phyloP scores from a whole-genome alignment of 2,113 vertebrate genomes.

The Engraulis encrasicolus region DNA sequence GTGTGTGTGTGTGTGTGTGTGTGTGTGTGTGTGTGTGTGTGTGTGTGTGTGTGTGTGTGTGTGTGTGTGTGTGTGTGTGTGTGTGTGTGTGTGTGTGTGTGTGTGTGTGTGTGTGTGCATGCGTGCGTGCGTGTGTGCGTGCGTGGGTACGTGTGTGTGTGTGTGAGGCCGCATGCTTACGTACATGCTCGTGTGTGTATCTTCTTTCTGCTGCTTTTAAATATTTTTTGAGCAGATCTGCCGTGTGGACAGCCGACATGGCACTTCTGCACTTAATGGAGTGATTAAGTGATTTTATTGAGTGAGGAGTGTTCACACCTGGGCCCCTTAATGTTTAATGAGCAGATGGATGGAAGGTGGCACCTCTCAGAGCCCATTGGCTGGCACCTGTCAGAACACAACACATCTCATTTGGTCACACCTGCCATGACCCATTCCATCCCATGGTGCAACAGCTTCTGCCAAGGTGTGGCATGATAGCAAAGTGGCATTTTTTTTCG shows the following conservation, averaged over 20 bases:
- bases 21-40: no score
- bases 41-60: no score
- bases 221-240: not conserved
- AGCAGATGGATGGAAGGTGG: not conserved
- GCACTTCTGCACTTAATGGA: slow-evolving; percentile 13
- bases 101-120: no score
- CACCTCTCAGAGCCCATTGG: not conserved
- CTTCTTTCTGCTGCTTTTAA: not conserved
- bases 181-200: not conserved
- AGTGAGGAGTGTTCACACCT: not conserved
- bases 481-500: not conserved
- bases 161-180: not conserved
- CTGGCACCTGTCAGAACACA: slow-evolving; percentile 2
- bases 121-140: no score
- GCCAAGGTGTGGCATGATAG: no score
- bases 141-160: no score
- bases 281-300: not conserved
- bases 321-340: not conserved
- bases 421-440: not conserved
- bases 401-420: not conserved
- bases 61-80: no score
- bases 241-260: not conserved
- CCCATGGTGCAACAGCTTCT: no score
- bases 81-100: no score
- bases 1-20: no score